Conservation (phyloP, 2,797 vertebrate genomes). For the Bovichtus diacanthus region DNA sequence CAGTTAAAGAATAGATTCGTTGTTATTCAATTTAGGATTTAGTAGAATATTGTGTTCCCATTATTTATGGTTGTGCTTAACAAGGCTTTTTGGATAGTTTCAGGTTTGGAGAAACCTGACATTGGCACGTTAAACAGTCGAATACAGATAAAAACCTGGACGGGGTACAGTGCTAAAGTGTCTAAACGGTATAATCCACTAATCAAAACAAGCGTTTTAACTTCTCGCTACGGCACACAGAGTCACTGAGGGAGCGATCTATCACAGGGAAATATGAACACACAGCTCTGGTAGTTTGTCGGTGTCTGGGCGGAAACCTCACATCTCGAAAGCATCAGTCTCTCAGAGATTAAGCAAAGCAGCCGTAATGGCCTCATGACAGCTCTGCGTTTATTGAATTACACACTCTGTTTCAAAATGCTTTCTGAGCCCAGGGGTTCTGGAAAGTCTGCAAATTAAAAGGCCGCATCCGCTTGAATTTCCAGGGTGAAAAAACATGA, state of each 20-base stretch:
- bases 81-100: neutral
- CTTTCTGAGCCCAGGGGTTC: conserved; percentile 19
- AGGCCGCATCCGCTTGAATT: conserved; percentile 13
- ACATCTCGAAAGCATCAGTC: conserved; percentile 24
- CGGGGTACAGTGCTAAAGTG: no score
- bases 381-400: conserved; percentile 44
- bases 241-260: neutral
- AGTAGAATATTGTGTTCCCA: neutral
- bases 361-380: conserved; percentile 31
- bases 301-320: neutral
- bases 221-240: neutral
- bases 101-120: neutral
- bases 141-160: neutral
- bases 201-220: no score
- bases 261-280: neutral
- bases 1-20: neutral
- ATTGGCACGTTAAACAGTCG: neutral
- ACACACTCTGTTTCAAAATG: conserved; percentile 35
- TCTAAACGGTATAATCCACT: no score
- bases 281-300: neutral
- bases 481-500: neutral
- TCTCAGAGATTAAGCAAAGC: conserved; percentile 31
- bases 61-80: neutral
- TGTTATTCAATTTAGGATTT: neutral
- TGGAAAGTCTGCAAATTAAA: conserved; percentile 33